A percentile compares a stretch with the other conserved stretches of the same genome.
These are phyloP conservation scores for Pseudois nayaur DNA, from an alignment of 2,113 vertebrate genomes.

Conservation along the genomic window DNA sequence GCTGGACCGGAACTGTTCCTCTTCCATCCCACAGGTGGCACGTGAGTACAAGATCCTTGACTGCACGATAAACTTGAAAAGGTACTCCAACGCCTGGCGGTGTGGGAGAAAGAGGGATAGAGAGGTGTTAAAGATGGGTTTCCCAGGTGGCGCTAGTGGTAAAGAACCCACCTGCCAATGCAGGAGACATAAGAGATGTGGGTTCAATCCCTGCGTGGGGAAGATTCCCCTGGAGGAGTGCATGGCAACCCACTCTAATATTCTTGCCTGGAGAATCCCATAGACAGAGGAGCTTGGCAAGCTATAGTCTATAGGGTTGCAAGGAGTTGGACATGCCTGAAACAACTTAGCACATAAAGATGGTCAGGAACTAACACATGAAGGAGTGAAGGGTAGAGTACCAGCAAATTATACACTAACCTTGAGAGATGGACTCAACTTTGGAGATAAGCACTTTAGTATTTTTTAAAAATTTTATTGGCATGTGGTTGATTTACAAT, in stretches of 20 bases:
- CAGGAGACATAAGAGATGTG: background rate
- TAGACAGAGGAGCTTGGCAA: background rate
- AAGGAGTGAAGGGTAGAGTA: constrained; percentile 52
- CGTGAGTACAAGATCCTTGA: constrained; percentile 96
- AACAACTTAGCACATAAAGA: background rate
- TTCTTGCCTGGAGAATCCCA: background rate
- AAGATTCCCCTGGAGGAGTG: background rate
- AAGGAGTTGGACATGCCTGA: background rate
- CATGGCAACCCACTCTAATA: background rate
- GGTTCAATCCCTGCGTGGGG: background rate
- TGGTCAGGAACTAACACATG: constrained; percentile 34
- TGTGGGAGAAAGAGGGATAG: constrained; percentile 55
- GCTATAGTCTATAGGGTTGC: background rate
- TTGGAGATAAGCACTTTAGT: background rate
- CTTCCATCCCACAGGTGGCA: constrained; percentile 97
- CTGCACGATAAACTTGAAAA: constrained; percentile 99
- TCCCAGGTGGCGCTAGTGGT: background rate
- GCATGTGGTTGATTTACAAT: background rate
- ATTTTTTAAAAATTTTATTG: background rate
- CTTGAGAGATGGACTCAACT: background rate
- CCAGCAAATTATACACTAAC: constrained; percentile 38
- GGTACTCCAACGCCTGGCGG: constrained; percentile 94
- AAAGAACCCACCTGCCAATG: background rate
- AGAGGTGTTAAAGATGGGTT: constrained; percentile 61
- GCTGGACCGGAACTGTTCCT: constrained; percentile 94